A percentile compares a stretch with the other conserved stretches of the same genome.
phyloP scores from a whole-genome alignment of 2,797 vertebrate species.

The Sylvilagus floridanus region DNA sequence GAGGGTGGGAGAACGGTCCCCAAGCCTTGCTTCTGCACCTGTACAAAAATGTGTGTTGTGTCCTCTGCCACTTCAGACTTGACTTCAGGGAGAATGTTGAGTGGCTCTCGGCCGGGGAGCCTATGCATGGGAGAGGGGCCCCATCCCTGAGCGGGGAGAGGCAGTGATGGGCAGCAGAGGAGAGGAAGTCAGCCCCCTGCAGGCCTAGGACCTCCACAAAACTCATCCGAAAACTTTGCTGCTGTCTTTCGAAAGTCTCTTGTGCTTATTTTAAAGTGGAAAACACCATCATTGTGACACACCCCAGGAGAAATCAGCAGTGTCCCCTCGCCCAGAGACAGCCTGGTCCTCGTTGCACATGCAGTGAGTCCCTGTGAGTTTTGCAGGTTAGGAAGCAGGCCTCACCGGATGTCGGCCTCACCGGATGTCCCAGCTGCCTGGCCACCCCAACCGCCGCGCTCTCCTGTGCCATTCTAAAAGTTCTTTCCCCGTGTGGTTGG shows the following conservation, averaged over 20 bases:
- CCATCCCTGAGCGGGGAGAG: not conserved
- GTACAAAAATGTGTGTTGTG: not conserved
- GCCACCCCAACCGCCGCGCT: not conserved
- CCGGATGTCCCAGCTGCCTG: not conserved
- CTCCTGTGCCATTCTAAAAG: not conserved
- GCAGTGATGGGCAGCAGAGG: fast-evolving
- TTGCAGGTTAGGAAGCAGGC: not conserved
- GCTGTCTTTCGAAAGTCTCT: not conserved
- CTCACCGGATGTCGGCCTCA: not conserved
- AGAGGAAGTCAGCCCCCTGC: not conserved
- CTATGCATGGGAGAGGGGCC: not conserved
- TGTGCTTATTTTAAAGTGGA: conserved; percentile 27
- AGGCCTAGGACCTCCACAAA: not conserved
- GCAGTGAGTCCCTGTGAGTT: not conserved
- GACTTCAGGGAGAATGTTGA: not conserved
- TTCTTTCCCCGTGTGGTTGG: not conserved
- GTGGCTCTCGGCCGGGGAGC: not conserved
- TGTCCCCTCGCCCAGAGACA: not conserved
- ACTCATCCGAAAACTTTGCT: not conserved
- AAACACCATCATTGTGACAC: not conserved
- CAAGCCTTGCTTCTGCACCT: not conserved
- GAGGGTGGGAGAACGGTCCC: not conserved
- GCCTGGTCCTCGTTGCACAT: not conserved
- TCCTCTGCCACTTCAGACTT: not conserved
- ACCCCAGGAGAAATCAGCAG: not conserved